Conservation (phyloP, 2,113 vertebrate species). For the Lasiurus cinereus region DNA sequence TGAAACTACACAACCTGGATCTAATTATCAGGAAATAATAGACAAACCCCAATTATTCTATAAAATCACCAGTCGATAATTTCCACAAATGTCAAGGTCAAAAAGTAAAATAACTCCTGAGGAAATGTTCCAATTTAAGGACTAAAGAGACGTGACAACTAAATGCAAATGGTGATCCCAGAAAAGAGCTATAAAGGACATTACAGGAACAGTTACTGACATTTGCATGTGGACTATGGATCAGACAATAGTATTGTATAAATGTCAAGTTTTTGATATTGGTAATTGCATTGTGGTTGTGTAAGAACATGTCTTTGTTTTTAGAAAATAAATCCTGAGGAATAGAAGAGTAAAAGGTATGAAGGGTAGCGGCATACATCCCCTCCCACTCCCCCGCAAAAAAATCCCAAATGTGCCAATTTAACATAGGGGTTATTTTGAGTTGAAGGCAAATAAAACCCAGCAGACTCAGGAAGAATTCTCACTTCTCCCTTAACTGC, state of each 20-base stretch:
- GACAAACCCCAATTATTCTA: not conserved
- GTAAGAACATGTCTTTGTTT: not conserved
- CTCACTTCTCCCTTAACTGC: not conserved
- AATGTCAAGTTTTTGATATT: not conserved
- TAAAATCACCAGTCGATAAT: not conserved
- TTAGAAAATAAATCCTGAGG: not conserved
- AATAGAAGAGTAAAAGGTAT: not conserved
- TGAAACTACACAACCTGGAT: not conserved
- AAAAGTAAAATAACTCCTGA: constrained; percentile 37
- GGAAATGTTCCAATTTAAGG: not conserved
- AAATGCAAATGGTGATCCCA: not conserved
- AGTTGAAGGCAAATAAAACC: not conserved
- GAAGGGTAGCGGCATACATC: not conserved
- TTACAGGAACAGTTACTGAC: not conserved
- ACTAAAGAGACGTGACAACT: not conserved
- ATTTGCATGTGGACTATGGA: not conserved
- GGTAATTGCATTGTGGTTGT: not conserved
- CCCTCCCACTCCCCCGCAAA: not conserved
- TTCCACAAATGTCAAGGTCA: not conserved
- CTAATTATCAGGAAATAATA: constrained; percentile 24
- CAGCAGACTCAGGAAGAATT: not conserved
- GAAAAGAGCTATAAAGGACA: not conserved
- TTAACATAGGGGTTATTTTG: not conserved
- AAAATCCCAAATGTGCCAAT: not conserved
- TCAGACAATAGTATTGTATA: not conserved